Conservation (phyloP, 2,888 invertebrate genomes). For the Sisyra terminalis region DNA sequence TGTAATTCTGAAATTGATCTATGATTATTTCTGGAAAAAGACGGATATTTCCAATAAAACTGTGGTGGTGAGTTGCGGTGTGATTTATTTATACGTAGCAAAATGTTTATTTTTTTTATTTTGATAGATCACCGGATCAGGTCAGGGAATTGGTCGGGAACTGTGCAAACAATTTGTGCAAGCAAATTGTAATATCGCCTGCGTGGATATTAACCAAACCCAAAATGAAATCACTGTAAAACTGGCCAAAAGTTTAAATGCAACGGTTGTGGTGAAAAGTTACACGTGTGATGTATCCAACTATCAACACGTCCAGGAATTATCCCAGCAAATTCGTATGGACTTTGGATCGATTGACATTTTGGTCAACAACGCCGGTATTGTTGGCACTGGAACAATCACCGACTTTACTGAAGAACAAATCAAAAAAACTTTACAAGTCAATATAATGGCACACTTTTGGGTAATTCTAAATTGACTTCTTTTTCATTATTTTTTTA, state of each 20-base stretch:
- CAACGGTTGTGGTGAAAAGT: not conserved
- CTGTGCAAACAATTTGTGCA: conserved; percentile 1
- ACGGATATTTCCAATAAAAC: not conserved
- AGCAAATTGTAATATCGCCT: conserved; percentile 4
- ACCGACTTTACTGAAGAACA: conserved; percentile 46
- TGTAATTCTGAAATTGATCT: too few species aligned
- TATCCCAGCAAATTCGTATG: conserved; percentile 42
- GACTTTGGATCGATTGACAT: conserved; percentile 66
- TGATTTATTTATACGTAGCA: too few species aligned
- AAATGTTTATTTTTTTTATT: too few species aligned
- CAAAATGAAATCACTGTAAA: conserved; percentile 1
- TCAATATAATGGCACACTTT: conserved; percentile 64
- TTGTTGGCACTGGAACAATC: conserved; percentile 64
- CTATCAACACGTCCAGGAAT: conserved; percentile 42
- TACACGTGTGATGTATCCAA: conserved; percentile 53
- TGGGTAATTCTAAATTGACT: conserved; percentile 42
- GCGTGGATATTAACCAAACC: conserved; percentile 2
- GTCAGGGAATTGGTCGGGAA: conserved; percentile 1
- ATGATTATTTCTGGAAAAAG: too few species aligned
- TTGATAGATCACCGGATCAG: conserved; percentile 5
- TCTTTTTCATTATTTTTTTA: conserved; percentile 2
- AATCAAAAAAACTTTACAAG: conserved; percentile 50
- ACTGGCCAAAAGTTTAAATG: not conserved
- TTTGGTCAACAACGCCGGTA: conserved; percentile 74
- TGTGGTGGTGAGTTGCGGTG: not conserved